Percentiles rank a stretch among this genome's conserved stretches.
These are phyloP conservation scores for Phallusia fumigata DNA, from an alignment of 23 tunicate species.

Conservation along the genomic window DNA sequence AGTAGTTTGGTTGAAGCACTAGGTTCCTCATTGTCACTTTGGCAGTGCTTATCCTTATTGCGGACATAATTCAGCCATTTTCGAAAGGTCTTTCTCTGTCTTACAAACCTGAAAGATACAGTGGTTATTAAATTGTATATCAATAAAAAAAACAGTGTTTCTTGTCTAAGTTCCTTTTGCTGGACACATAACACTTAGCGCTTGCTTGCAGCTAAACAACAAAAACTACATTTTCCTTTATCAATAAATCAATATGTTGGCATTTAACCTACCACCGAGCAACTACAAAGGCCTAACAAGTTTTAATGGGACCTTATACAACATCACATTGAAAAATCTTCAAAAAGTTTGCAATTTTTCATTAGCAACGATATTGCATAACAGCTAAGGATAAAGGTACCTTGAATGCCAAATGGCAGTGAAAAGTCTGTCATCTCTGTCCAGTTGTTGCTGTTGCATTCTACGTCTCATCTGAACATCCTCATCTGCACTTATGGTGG, in stretches of 20 bases:
- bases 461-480: slow-evolving; percentile 85
- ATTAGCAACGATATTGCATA: too few species aligned
- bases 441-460: slow-evolving; percentile 87
- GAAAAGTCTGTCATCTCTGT: slow-evolving; percentile 74
- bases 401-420: slow-evolving; percentile 97
- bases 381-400: too few species aligned
- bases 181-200: not conserved
- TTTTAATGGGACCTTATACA: too few species aligned
- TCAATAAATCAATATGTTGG: too few species aligned
- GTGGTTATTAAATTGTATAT: not conserved
- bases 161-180: not conserved
- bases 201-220: too few species aligned
- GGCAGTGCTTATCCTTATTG: slow-evolving; percentile 9
- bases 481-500: slow-evolving; percentile 78
- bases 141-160: not conserved
- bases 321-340: too few species aligned
- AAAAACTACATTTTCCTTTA: too few species aligned
- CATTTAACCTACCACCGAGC: too few species aligned
- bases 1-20: not conserved
- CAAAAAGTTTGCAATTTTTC: too few species aligned
- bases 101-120: slow-evolving; percentile 63
- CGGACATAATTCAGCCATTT: slow-evolving; percentile 67
- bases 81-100: slow-evolving; percentile 78
- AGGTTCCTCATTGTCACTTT: not conserved
- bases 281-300: not conserved